Evolutionary conservation across 1,140 invertebrate species (phyloP).

Genomic region (Epicauta chinensis): DNA sequence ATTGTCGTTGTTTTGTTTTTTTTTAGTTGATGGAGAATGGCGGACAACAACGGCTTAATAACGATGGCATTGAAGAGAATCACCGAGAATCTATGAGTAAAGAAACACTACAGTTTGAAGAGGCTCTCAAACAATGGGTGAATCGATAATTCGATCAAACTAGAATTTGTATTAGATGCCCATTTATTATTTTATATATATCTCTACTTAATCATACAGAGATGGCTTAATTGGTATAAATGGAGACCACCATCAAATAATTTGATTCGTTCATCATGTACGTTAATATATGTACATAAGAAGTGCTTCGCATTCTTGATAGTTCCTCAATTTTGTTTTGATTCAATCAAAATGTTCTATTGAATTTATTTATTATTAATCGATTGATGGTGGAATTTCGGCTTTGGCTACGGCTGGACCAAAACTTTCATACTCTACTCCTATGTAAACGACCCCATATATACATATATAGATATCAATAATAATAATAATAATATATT

Average conservation of each 20-base stretch:
- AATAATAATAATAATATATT: too few species aligned
- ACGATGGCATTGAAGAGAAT: slow-evolving; percentile 38
- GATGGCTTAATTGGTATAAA: too few species aligned
- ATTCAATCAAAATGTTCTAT: too few species aligned
- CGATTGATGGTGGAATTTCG: neutral
- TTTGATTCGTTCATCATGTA: too few species aligned
- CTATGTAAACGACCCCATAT: neutral
- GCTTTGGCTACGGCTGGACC: slow-evolving; percentile 8
- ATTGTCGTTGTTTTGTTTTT: neutral
- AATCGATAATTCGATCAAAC: slow-evolving; percentile 60
- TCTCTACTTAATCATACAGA: too few species aligned
- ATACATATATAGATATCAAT: too few species aligned
- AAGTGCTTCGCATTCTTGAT: slow-evolving; percentile 13
- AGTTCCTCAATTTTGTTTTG: slow-evolving; percentile 11
- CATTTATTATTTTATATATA: too few species aligned
- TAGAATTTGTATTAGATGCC: too few species aligned
- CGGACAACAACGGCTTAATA: slow-evolving; percentile 7
- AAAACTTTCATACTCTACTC: slow-evolving; percentile 5
- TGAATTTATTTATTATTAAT: too few species aligned
- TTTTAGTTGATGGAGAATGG: neutral
- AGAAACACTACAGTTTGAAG: slow-evolving; percentile 56
- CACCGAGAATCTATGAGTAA: slow-evolving; percentile 46
- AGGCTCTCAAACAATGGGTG: slow-evolving; percentile 61
- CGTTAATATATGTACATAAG: too few species aligned
- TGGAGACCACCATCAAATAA: too few species aligned